phyloP scores from a whole-genome alignment of 2,888 invertebrate genomes.

The Drosophila mercatorum region DNA sequence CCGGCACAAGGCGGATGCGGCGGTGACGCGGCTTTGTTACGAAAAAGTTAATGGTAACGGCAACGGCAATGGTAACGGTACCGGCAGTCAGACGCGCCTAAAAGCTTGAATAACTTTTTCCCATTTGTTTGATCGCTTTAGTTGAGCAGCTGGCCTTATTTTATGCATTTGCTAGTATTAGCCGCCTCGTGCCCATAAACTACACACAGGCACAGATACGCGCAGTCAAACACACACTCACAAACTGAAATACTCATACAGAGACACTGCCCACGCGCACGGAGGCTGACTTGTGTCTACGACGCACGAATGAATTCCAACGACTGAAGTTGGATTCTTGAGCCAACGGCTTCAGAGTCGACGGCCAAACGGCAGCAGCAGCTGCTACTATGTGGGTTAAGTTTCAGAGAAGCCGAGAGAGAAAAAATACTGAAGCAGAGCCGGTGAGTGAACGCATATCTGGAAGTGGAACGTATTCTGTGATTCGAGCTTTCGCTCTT shows the following conservation, averaged over 20 bases:
- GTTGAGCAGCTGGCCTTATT: conserved; percentile 23
- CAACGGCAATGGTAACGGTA: background rate
- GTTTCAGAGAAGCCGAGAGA: conserved; percentile 20
- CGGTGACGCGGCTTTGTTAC: background rate
- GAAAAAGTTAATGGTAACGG: background rate
- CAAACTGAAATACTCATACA: conserved; percentile 9
- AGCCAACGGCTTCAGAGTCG: conserved; percentile 22
- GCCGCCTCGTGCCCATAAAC: conserved; percentile 30
- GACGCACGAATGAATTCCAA: conserved; percentile 82
- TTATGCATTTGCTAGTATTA: conserved; percentile 24
- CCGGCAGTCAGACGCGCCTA: background rate
- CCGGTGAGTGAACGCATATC: conserved; percentile 5
- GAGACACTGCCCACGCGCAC: conserved; percentile 26
- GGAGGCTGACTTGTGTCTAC: conserved; percentile 64
- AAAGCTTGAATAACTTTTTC: conserved; percentile 25
- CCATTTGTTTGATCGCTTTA: conserved; percentile 28
- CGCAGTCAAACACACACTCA: conserved; percentile 12
- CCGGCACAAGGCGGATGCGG: conserved; percentile 13
- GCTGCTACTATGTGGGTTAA: conserved; percentile 58
- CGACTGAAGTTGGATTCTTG: conserved; percentile 73
- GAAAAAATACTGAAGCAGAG: background rate
- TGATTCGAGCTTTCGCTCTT: conserved; percentile 33
- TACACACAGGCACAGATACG: conserved; percentile 3
- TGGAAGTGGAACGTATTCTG: conserved; percentile 70
- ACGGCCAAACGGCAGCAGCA: conserved; percentile 7